Base-by-base conservation (phyloP, 2,797 vertebrate genomes). In the Cichlasoma orientale region DNA sequence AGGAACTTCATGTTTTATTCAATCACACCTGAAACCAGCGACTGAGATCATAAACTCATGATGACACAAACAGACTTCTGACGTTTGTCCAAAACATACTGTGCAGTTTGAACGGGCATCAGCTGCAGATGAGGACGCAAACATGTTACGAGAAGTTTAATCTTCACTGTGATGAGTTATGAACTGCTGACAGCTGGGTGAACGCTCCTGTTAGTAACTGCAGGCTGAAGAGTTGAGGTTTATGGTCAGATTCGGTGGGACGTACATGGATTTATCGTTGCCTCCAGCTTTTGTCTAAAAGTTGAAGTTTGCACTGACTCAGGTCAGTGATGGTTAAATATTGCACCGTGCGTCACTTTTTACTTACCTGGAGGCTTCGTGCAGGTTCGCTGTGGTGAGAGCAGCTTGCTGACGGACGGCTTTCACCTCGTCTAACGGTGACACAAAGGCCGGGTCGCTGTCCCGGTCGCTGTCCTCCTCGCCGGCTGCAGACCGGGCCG, bases 331-430 rank as follows among this genome's bases (percentile, higher is more conserved):
- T 5, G 9, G 13, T 7, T 19, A 13, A 27, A 44, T 18, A 14
- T 16, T 41, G 41, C 13, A 1, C 7, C 3, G 8, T 2, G 1
- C 3, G n/a, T 25, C 9, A 10, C 18, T 4, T 54, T 27, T 18
- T 23, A 68, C 77, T 0, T 7, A 83, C 82, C 97, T 96, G 79
- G 97, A 98, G 18, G 97, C 98, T 79, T 98, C 97, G 0, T 99
- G 98, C 77, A 99, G 95, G 92, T 97, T 98, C 68, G 96, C 96
- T 92, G 97, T 97, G 75, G 96, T 96, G 55, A 98, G 72, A 4
- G 94, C 94, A 0, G 95, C 89, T 12, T 94, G 93, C 11, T 94
- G 96, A 57, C 95, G 95, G 58, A 96, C 90, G 13, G 87, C 84
- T 86, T 97, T 97, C 87, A 96, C 96, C 80, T 98, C 98, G 5